A percentile compares a stretch with the other conserved stretches of the same genome.
Evolutionary conservation across 1,140 invertebrate species (phyloP).

Genomic region (Solen grandis): DNA sequence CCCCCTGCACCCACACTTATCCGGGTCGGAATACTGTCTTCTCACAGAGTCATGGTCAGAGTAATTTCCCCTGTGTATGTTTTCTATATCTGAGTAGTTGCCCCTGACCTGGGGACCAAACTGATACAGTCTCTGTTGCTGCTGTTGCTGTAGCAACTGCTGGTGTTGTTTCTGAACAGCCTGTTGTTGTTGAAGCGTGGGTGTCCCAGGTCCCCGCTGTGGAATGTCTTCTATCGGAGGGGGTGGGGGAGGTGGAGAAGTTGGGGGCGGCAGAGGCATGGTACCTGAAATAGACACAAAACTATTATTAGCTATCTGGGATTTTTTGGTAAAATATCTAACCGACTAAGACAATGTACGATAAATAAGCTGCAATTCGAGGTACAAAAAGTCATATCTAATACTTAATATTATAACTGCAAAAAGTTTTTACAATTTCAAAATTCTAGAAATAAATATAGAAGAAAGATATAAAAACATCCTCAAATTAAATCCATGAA

Average conservation of each 20-base stretch:
- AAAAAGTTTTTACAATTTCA: too few species aligned
- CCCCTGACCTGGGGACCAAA: slow-evolving; percentile 75
- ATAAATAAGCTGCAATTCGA: too few species aligned
- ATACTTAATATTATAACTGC: too few species aligned
- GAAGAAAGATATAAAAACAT: too few species aligned
- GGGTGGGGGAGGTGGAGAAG: slow-evolving; percentile 73
- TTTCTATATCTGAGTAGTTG: slow-evolving; percentile 75
- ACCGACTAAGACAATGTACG: too few species aligned
- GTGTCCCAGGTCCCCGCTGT: slow-evolving; percentile 66
- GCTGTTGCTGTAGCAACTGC: slow-evolving; percentile 42
- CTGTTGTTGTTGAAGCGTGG: neutral
- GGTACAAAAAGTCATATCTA: too few species aligned
- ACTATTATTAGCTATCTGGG: neutral
- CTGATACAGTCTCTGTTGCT: slow-evolving; percentile 58
- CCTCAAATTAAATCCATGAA: too few species aligned
- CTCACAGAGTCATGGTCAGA: slow-evolving; percentile 39
- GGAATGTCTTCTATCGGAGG: slow-evolving; percentile 79
- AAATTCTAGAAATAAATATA: too few species aligned
- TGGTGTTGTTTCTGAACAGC: slow-evolving; percentile 24
- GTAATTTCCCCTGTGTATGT: slow-evolving; percentile 55
- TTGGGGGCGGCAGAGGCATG: slow-evolving; percentile 69
- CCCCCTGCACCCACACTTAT: slow-evolving; percentile 33
- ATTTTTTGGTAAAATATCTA: neutral
- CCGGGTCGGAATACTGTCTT: slow-evolving; percentile 44
- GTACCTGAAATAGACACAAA: slow-evolving; percentile 54